Conservation (phyloP, 1,140 invertebrate species). For the Anoplolepis gracilipes region DNA sequence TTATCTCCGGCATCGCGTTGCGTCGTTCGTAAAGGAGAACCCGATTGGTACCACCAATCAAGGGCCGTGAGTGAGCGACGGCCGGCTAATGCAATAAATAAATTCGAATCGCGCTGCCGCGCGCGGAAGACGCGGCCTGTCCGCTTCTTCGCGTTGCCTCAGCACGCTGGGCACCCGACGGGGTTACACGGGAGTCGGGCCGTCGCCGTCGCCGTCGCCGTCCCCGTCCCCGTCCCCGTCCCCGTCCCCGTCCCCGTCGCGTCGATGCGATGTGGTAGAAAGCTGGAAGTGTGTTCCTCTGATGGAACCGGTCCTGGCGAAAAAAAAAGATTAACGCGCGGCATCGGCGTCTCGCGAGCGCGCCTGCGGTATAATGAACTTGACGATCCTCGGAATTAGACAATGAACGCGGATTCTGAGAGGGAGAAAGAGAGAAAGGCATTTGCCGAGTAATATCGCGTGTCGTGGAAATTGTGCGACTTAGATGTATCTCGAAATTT, state of each 20-base stretch:
- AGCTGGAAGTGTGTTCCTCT: slow-evolving; percentile 74
- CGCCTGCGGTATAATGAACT: slow-evolving; percentile 70
- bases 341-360: slow-evolving; percentile 58
- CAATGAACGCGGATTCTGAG: slow-evolving; percentile 60
- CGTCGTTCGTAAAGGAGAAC: slow-evolving; percentile 63
- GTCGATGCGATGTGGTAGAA: slow-evolving; percentile 71
- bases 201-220: no score
- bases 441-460: neutral
- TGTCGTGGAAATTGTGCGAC: neutral
- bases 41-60: slow-evolving; percentile 76
- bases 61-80: slow-evolving; percentile 74
- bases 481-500: neutral
- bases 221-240: no score
- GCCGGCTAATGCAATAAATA: slow-evolving; percentile 80
- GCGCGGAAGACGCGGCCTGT: slow-evolving; percentile 68
- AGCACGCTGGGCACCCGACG: slow-evolving; percentile 46
- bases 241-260: no score
- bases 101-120: slow-evolving; percentile 77
- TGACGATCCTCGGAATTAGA: slow-evolving; percentile 64
- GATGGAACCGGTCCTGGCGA: slow-evolving; percentile 71
- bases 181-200: slow-evolving; percentile 56
- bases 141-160: slow-evolving; percentile 47
- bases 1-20: slow-evolving; percentile 28
- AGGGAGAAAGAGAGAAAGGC: no score
- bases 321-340: slow-evolving; percentile 62